Conservation (phyloP, 2,888 invertebrate genomes). For the Yponomeuta malinellus region DNA sequence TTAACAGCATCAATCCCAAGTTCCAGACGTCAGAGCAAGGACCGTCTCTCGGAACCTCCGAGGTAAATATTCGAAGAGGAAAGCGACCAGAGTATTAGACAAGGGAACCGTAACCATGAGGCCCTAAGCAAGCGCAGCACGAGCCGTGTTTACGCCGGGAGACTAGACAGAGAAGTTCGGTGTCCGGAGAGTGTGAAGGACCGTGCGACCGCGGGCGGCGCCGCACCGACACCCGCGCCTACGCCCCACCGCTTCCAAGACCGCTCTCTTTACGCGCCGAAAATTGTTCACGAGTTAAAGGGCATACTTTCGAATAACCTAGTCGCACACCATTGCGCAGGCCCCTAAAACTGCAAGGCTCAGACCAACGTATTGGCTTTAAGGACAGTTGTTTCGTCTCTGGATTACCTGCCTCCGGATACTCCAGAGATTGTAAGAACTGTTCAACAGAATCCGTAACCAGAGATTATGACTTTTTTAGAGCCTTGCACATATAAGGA, state of each 20-base stretch:
- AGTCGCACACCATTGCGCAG: conserved; percentile 18
- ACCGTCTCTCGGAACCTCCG: too few relatives aligned
- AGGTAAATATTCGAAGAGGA: conserved; percentile 19
- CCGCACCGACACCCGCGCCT: conserved; percentile 4
- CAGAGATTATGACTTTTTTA: background rate
- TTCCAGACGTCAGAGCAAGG: too few relatives aligned
- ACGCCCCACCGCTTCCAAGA: background rate
- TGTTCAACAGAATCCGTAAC: background rate
- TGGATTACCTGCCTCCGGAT: too few relatives aligned
- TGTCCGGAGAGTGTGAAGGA: background rate
- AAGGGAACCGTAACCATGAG: too few relatives aligned
- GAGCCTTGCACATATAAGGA: background rate
- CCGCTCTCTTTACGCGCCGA: background rate
- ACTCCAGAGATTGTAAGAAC: too few relatives aligned
- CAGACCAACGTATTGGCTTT: too few relatives aligned
- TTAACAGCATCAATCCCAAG: too few relatives aligned
- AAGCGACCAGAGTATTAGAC: background rate
- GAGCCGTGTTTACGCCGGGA: background rate
- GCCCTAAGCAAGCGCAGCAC: too few relatives aligned
- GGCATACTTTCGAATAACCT: conserved; percentile 19
- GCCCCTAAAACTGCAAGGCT: background rate
- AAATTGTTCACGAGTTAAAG: background rate
- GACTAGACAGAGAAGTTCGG: background rate
- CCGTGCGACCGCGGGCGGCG: background rate
- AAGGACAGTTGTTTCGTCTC: too few relatives aligned